Evolutionary conservation across 2,113 vertebrate species (phyloP), one percentile per base, ranked within the genome.

Genomic region (Oxyruncus cristatus): DNA sequence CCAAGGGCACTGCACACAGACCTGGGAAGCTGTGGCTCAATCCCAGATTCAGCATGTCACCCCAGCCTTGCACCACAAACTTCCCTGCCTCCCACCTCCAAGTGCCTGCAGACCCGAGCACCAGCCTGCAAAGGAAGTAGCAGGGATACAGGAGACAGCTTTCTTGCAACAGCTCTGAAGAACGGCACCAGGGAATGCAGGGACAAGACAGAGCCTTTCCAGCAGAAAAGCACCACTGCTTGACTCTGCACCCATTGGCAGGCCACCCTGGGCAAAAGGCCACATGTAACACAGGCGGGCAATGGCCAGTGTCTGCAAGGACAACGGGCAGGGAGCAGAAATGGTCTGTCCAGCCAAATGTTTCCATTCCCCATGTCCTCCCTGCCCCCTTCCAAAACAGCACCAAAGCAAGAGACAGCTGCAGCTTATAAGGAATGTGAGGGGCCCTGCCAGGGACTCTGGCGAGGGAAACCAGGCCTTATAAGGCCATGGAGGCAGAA

Each of bases 401-500:
- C 98, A 98, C 98, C 97, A 98, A 97, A 98, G 97, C 95, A 94
- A 97, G 92, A 99, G 98, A 99, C 99, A 99, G 99, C 99, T 99
- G 99, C 98, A 99, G 98, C 98, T 98, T 99, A 99, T 99, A 99
- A 98, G 99, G 99, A 99, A 99, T 99, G 99, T 95, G 98, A 98
- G 98, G 98, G 98, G 99, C 98, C 98, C 98, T 98, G 98, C 98
- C 98, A 98, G 98, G 96, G 98, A 97, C 96, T 96, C 95, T 97
- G 97, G 98, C 98, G 98, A 98, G 99, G 99, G 98, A 99, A 99
- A 99, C 98, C 98, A 98, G 97, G 98, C 99, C 99, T 99, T 99
- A 99, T 99, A 99, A 98, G 99, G 99, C 96, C 98, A 99, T 98
- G 98, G 98, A 99, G 99, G 99, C 99, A 98, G 98, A 99, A 98